phyloP scores from a whole-genome alignment of 2,888 invertebrate species.

The Agrochola litura region DNA sequence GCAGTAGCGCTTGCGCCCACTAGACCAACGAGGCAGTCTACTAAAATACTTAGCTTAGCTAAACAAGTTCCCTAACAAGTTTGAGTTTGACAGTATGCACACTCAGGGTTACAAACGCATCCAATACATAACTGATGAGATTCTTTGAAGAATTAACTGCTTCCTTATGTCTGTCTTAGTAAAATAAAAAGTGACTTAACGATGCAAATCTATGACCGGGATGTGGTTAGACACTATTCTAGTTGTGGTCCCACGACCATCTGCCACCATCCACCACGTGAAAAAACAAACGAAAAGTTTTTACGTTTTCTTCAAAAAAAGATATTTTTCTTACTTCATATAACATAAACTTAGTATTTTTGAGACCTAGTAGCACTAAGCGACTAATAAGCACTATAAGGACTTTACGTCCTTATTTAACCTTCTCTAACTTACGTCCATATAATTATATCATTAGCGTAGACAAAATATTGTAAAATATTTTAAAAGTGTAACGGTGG shows the following conservation, averaged over 20 bases:
- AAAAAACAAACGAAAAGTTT: background rate
- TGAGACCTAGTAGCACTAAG: background rate
- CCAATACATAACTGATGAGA: background rate
- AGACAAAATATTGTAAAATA: no score
- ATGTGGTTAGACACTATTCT: slow-evolving; percentile 7
- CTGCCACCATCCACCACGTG: background rate
- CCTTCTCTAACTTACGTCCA: no score
- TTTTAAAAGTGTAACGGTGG: no score
- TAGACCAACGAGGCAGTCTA: no score
- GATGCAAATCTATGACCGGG: background rate
- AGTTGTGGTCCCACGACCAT: background rate
- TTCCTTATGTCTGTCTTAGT: background rate
- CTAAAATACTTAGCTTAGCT: no score
- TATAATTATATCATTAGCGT: no score
- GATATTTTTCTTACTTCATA: background rate
- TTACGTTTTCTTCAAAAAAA: background rate
- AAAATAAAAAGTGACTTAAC: background rate
- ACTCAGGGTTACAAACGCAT: background rate
- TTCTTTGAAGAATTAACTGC: background rate
- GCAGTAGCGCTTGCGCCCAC: no score
- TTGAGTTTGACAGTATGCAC: background rate
- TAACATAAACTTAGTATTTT: background rate
- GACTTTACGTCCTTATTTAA: no score
- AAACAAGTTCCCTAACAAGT: background rate
- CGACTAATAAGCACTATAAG: background rate